Percentiles rank a stretch among this genome's conserved stretches.
phyloP scores from a whole-genome alignment of 37 sponge, comb jelly and placozoan genomes.

The Oopsacas minuta region DNA sequence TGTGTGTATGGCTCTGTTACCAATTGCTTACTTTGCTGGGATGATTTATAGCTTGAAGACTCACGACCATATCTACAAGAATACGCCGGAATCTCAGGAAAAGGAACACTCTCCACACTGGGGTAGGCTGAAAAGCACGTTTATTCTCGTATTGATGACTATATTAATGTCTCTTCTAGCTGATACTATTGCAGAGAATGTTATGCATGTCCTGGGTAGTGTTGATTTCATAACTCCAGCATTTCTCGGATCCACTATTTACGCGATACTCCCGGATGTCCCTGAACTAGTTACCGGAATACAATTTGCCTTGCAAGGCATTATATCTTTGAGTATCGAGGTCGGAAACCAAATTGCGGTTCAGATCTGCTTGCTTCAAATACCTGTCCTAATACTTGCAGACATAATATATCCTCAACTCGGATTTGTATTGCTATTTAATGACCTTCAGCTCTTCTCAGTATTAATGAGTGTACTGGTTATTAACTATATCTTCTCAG shows the following conservation, averaged over 20 bases:
- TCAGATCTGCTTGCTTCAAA: conserved; percentile 28
- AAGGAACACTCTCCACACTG: conserved; percentile 20
- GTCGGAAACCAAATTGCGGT: conserved; percentile 28
- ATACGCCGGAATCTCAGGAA: not conserved
- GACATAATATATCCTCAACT: conserved; percentile 11
- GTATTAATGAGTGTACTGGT: conserved; percentile 20
- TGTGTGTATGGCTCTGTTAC: conserved; percentile 24
- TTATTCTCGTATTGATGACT: conserved; percentile 24
- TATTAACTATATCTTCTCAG: conserved; percentile 29
- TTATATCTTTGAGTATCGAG: conserved; percentile 27
- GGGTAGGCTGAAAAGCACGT: conserved; percentile 16
- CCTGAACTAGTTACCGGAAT: conserved; percentile 25
- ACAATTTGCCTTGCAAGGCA: conserved; percentile 27
- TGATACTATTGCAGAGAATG: conserved; percentile 21
- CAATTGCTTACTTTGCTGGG: conserved; percentile 21
- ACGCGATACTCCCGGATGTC: conserved; percentile 25
- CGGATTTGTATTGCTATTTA: conserved; percentile 23
- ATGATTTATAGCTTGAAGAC: conserved; percentile 23
- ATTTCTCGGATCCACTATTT: conserved; percentile 25
- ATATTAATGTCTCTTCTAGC: conserved; percentile 25
- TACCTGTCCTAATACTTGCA: conserved; percentile 21
- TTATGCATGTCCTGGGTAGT: not conserved
- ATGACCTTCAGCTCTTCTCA: conserved; percentile 17
- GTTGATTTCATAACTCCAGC: not conserved
- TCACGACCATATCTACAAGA: conserved; percentile 20